phyloP scores from a whole-genome alignment of 2,888 invertebrate genomes.

The Spodoptera picta region DNA sequence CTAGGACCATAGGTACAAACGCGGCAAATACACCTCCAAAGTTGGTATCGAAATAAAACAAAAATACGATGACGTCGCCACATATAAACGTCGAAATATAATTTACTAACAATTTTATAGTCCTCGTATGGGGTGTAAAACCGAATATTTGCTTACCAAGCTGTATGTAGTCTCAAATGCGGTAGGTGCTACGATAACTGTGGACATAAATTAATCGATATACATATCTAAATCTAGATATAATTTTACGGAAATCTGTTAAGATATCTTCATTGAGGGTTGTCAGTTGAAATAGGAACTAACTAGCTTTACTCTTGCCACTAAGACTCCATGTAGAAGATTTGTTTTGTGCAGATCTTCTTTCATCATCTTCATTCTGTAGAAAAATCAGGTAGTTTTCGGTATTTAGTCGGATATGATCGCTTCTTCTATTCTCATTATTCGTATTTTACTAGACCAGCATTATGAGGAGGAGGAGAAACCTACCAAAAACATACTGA shows the following conservation, averaged over 20 bases:
- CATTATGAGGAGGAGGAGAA: too few species aligned
- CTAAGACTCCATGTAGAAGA: too few species aligned
- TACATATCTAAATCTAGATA: neutral
- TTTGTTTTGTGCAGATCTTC: too few species aligned
- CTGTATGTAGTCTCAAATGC: conserved; percentile 25
- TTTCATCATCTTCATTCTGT: too few species aligned
- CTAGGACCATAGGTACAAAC: too few species aligned
- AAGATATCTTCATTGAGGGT: conserved; percentile 5
- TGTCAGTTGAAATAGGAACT: neutral
- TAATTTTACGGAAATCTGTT: neutral
- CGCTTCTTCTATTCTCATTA: too few species aligned
- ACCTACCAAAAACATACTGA: too few species aligned
- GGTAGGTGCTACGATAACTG: conserved; percentile 10
- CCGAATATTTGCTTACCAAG: conserved; percentile 36
- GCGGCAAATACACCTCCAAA: too few species aligned
- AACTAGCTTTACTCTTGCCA: too few species aligned
- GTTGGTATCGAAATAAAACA: conserved; percentile 8
- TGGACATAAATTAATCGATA: conserved; percentile 21
- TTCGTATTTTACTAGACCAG: too few species aligned
- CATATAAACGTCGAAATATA: conserved; percentile 39
- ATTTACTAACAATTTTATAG: conserved; percentile 33
- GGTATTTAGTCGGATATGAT: too few species aligned
- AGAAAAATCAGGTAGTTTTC: too few species aligned
- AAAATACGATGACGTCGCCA: conserved; percentile 27
- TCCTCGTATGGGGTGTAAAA: conserved; percentile 31